Conservation (phyloP, 1,140 invertebrate species). For the Zelostemma sp. region DNA sequence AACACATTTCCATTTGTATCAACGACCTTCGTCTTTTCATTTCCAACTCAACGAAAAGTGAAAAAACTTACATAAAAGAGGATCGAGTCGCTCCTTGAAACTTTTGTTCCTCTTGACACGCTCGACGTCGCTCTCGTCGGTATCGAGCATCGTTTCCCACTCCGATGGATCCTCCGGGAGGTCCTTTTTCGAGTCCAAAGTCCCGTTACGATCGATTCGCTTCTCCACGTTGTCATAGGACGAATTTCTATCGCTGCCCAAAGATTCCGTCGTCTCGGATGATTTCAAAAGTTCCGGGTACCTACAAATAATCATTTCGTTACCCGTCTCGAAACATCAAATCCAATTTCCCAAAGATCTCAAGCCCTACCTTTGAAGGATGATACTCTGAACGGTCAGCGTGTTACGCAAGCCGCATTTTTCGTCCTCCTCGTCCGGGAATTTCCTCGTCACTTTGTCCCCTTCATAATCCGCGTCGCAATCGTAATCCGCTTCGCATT, state of each 20-base stretch:
- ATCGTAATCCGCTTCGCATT: constrained; percentile 70
- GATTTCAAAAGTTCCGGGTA: constrained; percentile 66
- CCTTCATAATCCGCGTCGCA: constrained; percentile 66
- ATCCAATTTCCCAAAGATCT: constrained; percentile 4
- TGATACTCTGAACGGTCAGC: constrained; percentile 80
- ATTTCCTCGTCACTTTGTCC: constrained; percentile 65
- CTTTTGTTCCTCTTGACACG: constrained; percentile 76
- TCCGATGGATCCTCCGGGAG: constrained; percentile 61
- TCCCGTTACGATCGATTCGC: constrained; percentile 54
- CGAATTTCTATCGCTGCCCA: constrained; percentile 74
- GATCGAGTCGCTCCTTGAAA: constrained; percentile 80
- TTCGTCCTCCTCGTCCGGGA: constrained; percentile 66
- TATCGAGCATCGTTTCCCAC: constrained; percentile 64
- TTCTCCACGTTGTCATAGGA: constrained; percentile 82
- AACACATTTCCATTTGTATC: neutral
- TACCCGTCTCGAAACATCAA: too few species aligned
- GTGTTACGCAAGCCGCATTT: constrained; percentile 69
- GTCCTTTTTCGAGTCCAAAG: constrained; percentile 54
- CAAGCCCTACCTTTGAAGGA: constrained; percentile 75
- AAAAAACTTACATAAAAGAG: constrained; percentile 58
- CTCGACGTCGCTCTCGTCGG: constrained; percentile 65
- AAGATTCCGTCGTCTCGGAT: constrained; percentile 59
- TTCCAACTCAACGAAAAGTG: too few species aligned
- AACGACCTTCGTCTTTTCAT: constrained; percentile 6
- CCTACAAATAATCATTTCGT: constrained; percentile 48